Conservation (phyloP, 2,113 vertebrate genomes). For the Climacteris rufus region DNA sequence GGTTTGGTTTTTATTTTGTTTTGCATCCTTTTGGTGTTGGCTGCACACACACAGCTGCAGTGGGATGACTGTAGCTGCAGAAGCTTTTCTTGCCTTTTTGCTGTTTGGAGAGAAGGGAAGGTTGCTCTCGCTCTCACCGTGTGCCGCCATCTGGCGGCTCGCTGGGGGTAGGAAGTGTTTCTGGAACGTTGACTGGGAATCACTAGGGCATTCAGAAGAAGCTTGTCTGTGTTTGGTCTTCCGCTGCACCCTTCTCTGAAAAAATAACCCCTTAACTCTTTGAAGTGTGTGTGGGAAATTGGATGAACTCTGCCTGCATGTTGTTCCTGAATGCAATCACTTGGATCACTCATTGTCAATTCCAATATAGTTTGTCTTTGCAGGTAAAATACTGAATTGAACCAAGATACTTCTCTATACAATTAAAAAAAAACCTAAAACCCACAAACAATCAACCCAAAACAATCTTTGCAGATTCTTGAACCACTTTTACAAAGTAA, state of each 20-base stretch:
- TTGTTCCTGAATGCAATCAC: neutral
- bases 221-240: neutral
- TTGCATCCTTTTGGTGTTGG: neutral
- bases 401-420: neutral
- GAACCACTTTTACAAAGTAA: neutral
- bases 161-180: neutral
- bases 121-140: fast-evolving
- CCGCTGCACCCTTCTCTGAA: neutral
- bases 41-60: neutral
- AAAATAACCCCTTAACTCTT: neutral
- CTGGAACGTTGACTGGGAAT: neutral
- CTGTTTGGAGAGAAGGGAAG: fast-evolving
- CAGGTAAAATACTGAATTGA: neutral
- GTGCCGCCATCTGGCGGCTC: neutral
- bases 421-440: neutral
- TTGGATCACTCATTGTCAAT: neutral
- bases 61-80: neutral
- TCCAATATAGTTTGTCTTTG: neutral
- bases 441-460: neutral
- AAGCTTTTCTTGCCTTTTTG: neutral
- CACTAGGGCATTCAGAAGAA: neutral
- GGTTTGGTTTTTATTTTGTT: neutral
- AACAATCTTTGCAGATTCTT: neutral
- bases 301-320: neutral
- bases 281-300: neutral